Conservation (phyloP, 2,113 vertebrate genomes). For the Hippopotamus amphibius region DNA sequence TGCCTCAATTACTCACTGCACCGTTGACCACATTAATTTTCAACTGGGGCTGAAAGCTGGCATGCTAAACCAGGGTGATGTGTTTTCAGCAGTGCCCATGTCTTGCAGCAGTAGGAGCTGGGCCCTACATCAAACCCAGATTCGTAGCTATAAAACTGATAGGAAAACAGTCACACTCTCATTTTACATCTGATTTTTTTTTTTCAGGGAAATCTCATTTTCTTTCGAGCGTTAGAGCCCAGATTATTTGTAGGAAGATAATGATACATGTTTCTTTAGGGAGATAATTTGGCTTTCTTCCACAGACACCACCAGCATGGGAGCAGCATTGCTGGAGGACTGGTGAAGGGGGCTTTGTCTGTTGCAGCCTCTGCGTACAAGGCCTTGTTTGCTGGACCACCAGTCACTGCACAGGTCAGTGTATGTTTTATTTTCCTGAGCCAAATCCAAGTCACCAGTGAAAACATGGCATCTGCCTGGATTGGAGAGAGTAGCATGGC, state of each 20-base stretch:
- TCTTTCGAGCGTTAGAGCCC: background rate
- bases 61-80: background rate
- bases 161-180: background rate
- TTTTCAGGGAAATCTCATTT: conserved; percentile 30
- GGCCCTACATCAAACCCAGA: background rate
- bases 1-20: background rate
- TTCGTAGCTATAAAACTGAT: background rate
- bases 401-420: conserved; percentile 91
- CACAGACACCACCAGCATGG: conserved; percentile 85
- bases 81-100: background rate
- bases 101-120: background rate
- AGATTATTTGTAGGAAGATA: background rate
- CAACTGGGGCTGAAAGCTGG: background rate
- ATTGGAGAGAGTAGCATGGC: background rate
- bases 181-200: conserved; percentile 32
- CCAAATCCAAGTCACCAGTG: background rate
- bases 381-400: conserved; percentile 96
- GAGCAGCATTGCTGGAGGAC: conserved; percentile 94
- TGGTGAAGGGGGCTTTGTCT: conserved; percentile 97
- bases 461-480: background rate
- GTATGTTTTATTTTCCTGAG: conserved; percentile 35
- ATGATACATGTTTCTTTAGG: background rate
- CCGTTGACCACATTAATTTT: background rate
- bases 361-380: conserved; percentile 99
- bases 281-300: conserved; percentile 68